Evolutionary conservation across 64 coral and sea anemone species (phyloP).

Genomic region (Montipora capricornis): DNA sequence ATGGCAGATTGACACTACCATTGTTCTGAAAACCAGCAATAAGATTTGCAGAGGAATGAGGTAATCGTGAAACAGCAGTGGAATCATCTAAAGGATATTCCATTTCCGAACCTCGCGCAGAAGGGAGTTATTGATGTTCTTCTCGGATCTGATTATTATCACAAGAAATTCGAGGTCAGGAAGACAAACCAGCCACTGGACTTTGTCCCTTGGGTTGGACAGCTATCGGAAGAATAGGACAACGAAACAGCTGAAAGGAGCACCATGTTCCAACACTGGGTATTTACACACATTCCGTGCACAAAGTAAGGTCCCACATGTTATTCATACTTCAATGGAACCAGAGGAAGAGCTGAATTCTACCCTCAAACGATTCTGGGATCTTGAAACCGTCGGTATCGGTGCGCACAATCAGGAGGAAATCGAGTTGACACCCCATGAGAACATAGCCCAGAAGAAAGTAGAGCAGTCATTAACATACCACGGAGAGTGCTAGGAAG

Average conservation of each 20-base stretch:
- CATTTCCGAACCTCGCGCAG: neutral
- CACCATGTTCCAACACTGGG: too few relatives aligned
- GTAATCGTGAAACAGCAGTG: neutral
- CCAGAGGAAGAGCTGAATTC: too few relatives aligned
- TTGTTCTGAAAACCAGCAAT: constrained; percentile 22
- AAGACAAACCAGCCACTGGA: neutral
- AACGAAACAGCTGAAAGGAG: neutral
- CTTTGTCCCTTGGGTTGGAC: neutral
- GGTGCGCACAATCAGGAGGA: neutral
- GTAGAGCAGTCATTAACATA: neutral
- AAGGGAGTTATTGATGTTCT: neutral
- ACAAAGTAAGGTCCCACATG: too few relatives aligned
- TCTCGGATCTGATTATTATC: neutral
- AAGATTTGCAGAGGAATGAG: constrained; percentile 52
- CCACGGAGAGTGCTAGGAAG: too few relatives aligned
- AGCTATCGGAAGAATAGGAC: too few relatives aligned
- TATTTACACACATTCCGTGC: too few relatives aligned
- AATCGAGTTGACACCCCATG: neutral
- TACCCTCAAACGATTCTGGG: neutral
- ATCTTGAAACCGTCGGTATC: neutral
- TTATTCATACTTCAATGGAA: too few relatives aligned
- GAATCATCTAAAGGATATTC: neutral
- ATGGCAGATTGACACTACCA: constrained; percentile 53
- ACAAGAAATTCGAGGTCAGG: neutral
- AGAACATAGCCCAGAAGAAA: neutral